Percentiles rank a stretch among this genome's conserved stretches.
Evolutionary conservation across 2,797 vertebrate species (phyloP).

Genomic region (Alectoris magna): DNA sequence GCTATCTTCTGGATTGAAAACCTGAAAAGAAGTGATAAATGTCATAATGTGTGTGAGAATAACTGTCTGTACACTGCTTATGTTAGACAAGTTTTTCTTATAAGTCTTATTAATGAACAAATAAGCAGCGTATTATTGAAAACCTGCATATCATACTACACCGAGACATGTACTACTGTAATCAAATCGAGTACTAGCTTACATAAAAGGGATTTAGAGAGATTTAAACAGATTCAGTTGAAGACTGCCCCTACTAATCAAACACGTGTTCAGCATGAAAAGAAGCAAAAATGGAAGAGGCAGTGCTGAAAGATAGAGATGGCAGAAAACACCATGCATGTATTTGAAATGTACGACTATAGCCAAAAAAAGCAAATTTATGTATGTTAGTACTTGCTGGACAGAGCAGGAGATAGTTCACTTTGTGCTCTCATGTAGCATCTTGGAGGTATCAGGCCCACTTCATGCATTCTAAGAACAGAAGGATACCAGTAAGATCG

Average conservation of each 20-base stretch:
- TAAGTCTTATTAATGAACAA: background rate
- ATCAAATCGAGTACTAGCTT: background rate
- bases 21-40: background rate
- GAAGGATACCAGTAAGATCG: background rate
- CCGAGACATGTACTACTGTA: background rate
- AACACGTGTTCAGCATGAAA: background rate
- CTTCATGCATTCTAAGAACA: background rate
- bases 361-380: background rate
- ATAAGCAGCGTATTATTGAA: background rate
- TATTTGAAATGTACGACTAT: background rate
- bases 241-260: background rate
- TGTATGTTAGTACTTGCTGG: background rate
- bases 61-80: background rate
- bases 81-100: background rate
- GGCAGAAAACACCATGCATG: background rate
- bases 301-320: background rate
- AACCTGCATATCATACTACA: background rate
- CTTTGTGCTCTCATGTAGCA: background rate
- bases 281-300: background rate
- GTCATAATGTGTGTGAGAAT: background rate
- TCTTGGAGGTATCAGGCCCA: background rate
- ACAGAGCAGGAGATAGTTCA: accelerated
- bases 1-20: background rate
- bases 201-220: background rate
- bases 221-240: background rate